Conservation (phyloP, 2,113 vertebrate genomes). For the Diadophis punctatus region DNA sequence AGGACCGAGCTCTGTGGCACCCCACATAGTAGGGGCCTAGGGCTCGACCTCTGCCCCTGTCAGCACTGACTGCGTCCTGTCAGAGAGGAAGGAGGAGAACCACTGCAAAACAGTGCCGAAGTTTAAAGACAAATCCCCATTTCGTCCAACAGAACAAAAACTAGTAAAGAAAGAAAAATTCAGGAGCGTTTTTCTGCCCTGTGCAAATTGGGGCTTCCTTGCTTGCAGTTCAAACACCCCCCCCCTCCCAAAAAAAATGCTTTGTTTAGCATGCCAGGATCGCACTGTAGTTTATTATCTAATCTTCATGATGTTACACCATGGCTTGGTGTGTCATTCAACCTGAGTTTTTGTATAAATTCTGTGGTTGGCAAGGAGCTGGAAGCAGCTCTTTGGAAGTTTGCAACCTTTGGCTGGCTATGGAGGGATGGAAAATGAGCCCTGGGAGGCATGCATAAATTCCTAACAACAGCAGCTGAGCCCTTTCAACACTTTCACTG, state of each 20-base stretch:
- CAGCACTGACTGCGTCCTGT: too few species aligned
- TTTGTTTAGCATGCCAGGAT: not conserved
- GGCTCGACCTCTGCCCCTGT: too few species aligned
- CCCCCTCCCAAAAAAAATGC: too few species aligned
- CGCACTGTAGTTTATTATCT: not conserved
- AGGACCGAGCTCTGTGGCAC: too few species aligned
- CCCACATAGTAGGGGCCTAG: too few species aligned
- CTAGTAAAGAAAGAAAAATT: not conserved
- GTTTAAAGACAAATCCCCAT: not conserved
- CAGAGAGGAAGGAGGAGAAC: too few species aligned
- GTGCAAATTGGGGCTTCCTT: not conserved
- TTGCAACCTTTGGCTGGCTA: not conserved
- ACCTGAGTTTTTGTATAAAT: not conserved
- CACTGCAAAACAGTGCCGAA: too few species aligned
- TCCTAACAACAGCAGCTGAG: not conserved
- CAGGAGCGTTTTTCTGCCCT: not conserved
- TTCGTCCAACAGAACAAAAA: not conserved
- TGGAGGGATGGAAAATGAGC: not conserved
- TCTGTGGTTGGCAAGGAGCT: not conserved
- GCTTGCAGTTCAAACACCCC: not conserved
- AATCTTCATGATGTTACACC: not conserved
- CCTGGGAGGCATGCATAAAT: not conserved
- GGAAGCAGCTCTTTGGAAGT: not conserved
- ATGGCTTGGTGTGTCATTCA: not conserved
- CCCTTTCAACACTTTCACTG: not conserved